Conservation (phyloP, 2,797 vertebrate species). For the Danio tinwini region DNA sequence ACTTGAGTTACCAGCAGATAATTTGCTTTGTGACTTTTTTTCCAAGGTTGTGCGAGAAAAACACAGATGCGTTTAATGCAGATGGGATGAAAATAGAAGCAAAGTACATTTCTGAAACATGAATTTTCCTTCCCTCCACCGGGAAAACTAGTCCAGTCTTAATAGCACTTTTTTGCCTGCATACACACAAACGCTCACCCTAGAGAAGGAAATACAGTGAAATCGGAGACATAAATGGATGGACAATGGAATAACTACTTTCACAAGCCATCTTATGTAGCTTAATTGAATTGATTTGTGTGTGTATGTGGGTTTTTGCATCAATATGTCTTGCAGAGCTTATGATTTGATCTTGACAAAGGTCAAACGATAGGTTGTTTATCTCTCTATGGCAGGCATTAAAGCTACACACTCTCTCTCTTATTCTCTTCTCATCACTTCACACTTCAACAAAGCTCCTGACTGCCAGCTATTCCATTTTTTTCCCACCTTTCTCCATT, state of each 20-base stretch:
- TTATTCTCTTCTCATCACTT: background rate
- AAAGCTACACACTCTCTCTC: background rate
- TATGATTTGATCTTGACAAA: slow-evolving; percentile 64
- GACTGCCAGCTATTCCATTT: slow-evolving; percentile 5
- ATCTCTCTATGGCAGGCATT: background rate
- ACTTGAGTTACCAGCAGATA: background rate
- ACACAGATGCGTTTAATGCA: background rate
- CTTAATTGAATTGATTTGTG: slow-evolving; percentile 42
- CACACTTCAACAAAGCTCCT: slow-evolving; percentile 50
- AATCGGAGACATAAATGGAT: slow-evolving; percentile 46
- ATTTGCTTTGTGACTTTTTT: background rate
- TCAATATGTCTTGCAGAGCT: background rate
- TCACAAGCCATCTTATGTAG: slow-evolving; percentile 50
- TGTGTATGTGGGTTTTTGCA: slow-evolving; percentile 18
- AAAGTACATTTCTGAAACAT: background rate
- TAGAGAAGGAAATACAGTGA: slow-evolving; percentile 19
- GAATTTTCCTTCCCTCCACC: background rate
- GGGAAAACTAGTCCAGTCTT: slow-evolving; percentile 9
- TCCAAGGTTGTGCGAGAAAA: background rate
- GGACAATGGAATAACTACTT: slow-evolving; percentile 45
- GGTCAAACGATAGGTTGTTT: slow-evolving; percentile 65
- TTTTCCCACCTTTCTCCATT: slow-evolving; percentile 7
- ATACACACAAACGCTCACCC: slow-evolving; percentile 19
- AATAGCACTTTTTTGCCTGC: background rate
- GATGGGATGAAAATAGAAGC: background rate